Evolutionary conservation across 2,113 vertebrate species (phyloP).

Genomic region (Notechis scutatus): DNA sequence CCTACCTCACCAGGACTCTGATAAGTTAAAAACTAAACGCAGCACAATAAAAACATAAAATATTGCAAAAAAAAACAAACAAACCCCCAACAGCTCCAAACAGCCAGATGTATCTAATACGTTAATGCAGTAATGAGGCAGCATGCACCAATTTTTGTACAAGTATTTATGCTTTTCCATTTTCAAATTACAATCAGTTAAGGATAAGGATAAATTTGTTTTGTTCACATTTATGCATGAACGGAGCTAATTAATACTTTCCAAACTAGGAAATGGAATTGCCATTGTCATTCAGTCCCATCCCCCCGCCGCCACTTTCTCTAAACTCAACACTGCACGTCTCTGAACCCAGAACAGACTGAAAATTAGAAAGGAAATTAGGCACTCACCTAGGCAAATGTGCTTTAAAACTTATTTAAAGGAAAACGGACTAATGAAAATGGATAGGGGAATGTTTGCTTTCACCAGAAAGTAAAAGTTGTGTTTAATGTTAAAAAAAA

Average conservation of each 20-base stretch:
- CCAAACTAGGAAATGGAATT: not conserved
- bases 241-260: not conserved
- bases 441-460: not conserved
- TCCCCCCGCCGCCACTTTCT: not conserved
- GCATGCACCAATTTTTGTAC: not conserved
- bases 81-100: not conserved
- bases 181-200: not conserved
- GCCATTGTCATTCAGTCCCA: not conserved
- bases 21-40: not conserved
- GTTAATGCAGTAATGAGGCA: not conserved
- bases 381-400: not conserved
- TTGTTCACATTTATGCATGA: not conserved
- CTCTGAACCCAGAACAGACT: not conserved
- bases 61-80: not conserved
- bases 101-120: not conserved
- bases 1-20: not conserved
- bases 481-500: not conserved
- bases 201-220: not conserved
- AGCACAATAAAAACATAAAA: not conserved
- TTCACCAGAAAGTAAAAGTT: not conserved
- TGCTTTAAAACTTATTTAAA: not conserved
- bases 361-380: not conserved
- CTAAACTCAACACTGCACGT: not conserved
- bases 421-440: not conserved
- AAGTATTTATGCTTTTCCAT: not conserved